Percentiles rank a stretch among this genome's conserved stretches.
Evolutionary conservation across 2,797 vertebrate genomes (phyloP).

Genomic region (Bradypus variegatus): DNA sequence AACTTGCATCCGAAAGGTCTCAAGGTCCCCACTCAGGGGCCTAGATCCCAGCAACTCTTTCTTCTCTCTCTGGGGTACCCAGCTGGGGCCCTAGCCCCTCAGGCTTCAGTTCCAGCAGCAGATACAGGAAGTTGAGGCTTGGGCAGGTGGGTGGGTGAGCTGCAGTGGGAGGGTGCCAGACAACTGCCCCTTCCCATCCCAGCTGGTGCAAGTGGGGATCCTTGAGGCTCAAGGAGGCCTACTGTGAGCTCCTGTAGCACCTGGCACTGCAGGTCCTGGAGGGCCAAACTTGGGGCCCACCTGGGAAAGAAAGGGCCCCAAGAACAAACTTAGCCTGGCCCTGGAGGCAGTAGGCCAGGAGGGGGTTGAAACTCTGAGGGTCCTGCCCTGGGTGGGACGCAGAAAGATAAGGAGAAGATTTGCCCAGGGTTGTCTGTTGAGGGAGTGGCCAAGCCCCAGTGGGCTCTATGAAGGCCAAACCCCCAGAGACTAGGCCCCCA

Average conservation of each 20-base stretch:
- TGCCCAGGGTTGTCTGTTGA: background rate
- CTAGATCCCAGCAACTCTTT: slow-evolving; percentile 70
- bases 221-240: slow-evolving; percentile 84
- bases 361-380: background rate
- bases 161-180: background rate
- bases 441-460: slow-evolving; percentile 29
- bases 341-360: accelerated
- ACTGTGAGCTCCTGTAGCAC: slow-evolving; percentile 81
- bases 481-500: background rate
- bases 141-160: slow-evolving; percentile 66
- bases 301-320: slow-evolving; percentile 58
- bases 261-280: slow-evolving; percentile 84
- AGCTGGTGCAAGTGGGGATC: slow-evolving; percentile 71
- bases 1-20: background rate
- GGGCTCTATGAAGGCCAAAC: slow-evolving; percentile 59
- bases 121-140: slow-evolving; percentile 82
- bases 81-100: slow-evolving; percentile 84
- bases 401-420: background rate
- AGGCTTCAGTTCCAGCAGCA: slow-evolving; percentile 88
- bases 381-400: background rate
- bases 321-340: background rate
- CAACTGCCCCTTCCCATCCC: background rate
- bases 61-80: slow-evolving; percentile 64
- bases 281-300: slow-evolving; percentile 61
- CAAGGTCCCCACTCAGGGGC: slow-evolving; percentile 69